These are phyloP conservation scores for Heteromyza rotundicornis DNA, from an alignment of 2,888 invertebrate genomes.

Conservation along the genomic window DNA sequence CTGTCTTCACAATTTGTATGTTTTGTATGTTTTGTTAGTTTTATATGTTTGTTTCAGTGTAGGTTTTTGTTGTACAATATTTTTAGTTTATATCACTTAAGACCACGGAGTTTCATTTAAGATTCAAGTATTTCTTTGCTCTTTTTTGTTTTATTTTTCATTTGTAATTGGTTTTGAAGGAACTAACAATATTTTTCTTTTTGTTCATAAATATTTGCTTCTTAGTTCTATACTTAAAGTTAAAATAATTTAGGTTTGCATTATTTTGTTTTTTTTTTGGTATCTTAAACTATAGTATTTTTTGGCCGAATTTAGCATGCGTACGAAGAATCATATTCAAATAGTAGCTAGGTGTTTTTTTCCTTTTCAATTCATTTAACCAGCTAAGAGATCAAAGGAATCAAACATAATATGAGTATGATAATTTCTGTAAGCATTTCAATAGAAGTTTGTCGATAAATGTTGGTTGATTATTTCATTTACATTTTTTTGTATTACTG, in stretches of 20 bases:
- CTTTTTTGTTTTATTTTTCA: conserved; percentile 20
- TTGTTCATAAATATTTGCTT: conserved; percentile 13
- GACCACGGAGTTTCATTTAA: conserved; percentile 25
- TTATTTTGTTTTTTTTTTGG: conserved; percentile 11
- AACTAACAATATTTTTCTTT: conserved; percentile 26
- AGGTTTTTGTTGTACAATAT: conserved; percentile 32
- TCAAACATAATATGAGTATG: no score
- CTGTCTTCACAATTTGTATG: background rate
- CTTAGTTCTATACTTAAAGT: conserved; percentile 10
- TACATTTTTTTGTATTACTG: background rate
- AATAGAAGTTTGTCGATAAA: no score
- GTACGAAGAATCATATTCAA: background rate
- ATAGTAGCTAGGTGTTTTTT: background rate
- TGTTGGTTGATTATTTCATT: background rate
- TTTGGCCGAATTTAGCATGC: no score
- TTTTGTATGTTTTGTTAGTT: conserved; percentile 27
- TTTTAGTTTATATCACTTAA: conserved; percentile 33
- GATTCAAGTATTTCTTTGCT: conserved; percentile 6
- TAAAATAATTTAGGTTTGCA: conserved; percentile 18
- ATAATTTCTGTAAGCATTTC: no score
- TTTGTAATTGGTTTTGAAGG: conserved; percentile 20
- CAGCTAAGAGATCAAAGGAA: no score
- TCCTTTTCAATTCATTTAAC: no score
- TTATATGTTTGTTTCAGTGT: conserved; percentile 5
- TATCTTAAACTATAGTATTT: background rate